These are phyloP conservation scores for Sinosuthora webbiana DNA, from an alignment of 2,113 vertebrate species.

Conservation along the genomic window DNA sequence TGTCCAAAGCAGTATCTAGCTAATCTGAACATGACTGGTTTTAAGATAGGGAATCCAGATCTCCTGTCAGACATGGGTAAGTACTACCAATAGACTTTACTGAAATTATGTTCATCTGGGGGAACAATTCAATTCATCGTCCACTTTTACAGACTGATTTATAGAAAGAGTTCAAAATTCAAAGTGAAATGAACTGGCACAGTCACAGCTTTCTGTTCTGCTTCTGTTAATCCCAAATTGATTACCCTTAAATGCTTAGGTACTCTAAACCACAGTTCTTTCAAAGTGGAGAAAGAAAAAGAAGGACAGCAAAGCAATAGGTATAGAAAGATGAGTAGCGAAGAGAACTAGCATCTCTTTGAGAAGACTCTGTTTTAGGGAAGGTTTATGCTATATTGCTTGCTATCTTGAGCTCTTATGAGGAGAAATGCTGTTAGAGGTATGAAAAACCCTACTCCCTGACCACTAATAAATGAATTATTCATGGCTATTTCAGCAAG, in stretches of 20 bases:
- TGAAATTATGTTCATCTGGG: background rate
- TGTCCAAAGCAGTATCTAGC: background rate
- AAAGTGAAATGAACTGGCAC: background rate
- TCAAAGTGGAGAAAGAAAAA: background rate
- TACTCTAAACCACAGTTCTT: background rate
- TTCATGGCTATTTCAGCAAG: background rate
- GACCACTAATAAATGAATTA: constrained; percentile 20
- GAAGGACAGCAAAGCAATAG: background rate
- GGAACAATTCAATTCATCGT: background rate
- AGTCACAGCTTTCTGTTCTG: background rate
- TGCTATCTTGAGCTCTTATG: background rate
- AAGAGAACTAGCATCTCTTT: background rate
- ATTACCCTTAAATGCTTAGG: background rate
- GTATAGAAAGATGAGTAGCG: background rate
- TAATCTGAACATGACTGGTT: background rate
- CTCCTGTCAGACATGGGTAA: background rate
- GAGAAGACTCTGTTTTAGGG: background rate
- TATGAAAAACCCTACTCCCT: background rate
- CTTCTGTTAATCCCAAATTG: background rate
- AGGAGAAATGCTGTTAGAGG: background rate
- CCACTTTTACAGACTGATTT: background rate
- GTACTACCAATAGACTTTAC: background rate
- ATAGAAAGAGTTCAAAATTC: background rate
- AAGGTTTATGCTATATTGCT: background rate
- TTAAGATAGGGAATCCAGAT: background rate